Percentiles rank a stretch among this genome's conserved stretches.
These are phyloP conservation scores for Alcedo atthis DNA, from an alignment of 2,797 vertebrate species.

Conservation along the genomic window DNA sequence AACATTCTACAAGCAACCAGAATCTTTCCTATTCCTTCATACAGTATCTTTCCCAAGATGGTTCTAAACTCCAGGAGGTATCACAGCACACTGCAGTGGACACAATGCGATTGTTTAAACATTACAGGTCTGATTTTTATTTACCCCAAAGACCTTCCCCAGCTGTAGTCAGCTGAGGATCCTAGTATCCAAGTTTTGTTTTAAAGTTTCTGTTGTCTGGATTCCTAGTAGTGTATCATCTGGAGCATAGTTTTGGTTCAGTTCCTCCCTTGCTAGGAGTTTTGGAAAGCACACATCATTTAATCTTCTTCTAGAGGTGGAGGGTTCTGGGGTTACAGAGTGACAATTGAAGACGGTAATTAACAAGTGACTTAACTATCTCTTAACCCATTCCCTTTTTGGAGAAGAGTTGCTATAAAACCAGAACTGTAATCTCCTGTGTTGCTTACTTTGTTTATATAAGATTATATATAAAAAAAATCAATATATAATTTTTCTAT, in stretches of 20 bases:
- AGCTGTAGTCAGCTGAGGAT: neutral
- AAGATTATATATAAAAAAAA: constrained; percentile 69
- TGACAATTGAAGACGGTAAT: constrained; percentile 69
- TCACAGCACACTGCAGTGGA: neutral
- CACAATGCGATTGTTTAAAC: neutral
- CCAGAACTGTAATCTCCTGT: constrained; percentile 50
- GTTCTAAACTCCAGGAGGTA: neutral
- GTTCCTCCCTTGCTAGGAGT: constrained; percentile 24
- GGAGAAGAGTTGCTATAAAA: constrained; percentile 30
- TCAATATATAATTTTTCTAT: constrained; percentile 72
- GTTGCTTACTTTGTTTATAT: constrained; percentile 67
- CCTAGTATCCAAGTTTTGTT: neutral
- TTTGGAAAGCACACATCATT: constrained; percentile 30
- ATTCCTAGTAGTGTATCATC: constrained; percentile 38
- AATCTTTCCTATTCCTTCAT: neutral
- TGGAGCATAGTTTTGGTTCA: constrained; percentile 51
- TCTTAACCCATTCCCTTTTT: constrained; percentile 62
- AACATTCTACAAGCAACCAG: neutral
- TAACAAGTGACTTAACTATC: constrained; percentile 62
- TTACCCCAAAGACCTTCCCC: neutral
- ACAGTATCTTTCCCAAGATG: neutral
- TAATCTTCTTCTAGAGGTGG: constrained; percentile 52
- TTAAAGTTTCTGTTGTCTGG: constrained; percentile 54
- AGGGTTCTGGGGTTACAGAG: constrained; percentile 51
- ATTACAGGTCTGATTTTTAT: neutral